A percentile compares a stretch with the other conserved stretches of the same genome.
Evolutionary conservation across 2,888 invertebrate genomes (phyloP).

Genomic region (Rutpela maculata): DNA sequence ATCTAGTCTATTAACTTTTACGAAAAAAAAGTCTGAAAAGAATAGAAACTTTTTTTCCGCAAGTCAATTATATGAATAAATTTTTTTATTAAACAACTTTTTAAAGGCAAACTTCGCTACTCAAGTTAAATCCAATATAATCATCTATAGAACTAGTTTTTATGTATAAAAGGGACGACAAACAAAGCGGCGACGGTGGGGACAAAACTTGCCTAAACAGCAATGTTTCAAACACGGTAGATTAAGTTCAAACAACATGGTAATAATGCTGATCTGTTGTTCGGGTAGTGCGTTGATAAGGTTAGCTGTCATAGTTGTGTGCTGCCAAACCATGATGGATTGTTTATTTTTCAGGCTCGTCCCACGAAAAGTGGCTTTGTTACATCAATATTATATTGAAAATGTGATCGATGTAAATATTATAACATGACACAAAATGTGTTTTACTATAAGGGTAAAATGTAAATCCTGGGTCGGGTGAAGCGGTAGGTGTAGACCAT

Average conservation of each 20-base stretch:
- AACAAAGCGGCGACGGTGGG: neutral
- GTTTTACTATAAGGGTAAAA: neutral
- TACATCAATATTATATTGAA: slow-evolving; percentile 6
- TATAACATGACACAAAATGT: slow-evolving; percentile 1
- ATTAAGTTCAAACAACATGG: slow-evolving; percentile 14
- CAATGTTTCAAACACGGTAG: slow-evolving; percentile 5
- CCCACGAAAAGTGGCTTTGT: neutral
- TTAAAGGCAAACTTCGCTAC: too few relatives aligned
- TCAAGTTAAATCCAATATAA: too few relatives aligned
- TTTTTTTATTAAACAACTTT: too few relatives aligned
- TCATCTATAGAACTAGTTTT: neutral
- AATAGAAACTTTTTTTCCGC: too few relatives aligned
- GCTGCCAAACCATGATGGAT: slow-evolving; percentile 8
- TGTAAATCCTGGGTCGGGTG: neutral
- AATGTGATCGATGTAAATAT: slow-evolving; percentile 14
- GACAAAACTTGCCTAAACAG: neutral
- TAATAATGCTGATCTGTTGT: slow-evolving; percentile 22
- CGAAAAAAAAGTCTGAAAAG: too few relatives aligned
- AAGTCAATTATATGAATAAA: too few relatives aligned
- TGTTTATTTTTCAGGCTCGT: slow-evolving; percentile 16
- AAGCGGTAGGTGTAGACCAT: neutral
- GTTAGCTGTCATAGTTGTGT: slow-evolving; percentile 7
- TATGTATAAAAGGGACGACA: neutral
- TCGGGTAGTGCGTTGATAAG: slow-evolving; percentile 1
- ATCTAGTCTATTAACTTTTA: too few relatives aligned